Evolutionary conservation across 2,113 vertebrate species (phyloP).

Genomic region (Eonycteris spelaea): DNA sequence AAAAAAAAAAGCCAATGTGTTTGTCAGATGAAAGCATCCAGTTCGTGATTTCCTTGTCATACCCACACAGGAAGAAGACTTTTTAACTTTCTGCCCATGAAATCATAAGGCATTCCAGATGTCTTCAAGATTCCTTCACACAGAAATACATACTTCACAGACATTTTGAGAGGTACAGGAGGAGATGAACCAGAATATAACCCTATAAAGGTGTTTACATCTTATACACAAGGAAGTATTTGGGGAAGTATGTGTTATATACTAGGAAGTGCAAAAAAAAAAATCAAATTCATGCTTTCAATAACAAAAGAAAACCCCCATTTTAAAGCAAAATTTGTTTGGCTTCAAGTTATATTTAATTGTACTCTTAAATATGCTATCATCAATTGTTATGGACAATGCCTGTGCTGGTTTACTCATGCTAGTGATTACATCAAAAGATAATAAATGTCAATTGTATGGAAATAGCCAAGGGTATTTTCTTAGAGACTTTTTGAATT

Average conservation of each 20-base stretch:
- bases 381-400: neutral
- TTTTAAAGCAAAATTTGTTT: conserved; percentile 26
- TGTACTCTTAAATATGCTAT: neutral
- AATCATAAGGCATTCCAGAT: conserved; percentile 73
- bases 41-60: conserved; percentile 27
- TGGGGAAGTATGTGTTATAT: neutral
- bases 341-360: neutral
- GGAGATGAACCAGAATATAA: neutral
- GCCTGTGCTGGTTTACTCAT: neutral
- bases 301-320: neutral
- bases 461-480: neutral
- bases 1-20: neutral
- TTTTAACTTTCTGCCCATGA: conserved; percentile 55
- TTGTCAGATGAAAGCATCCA: conserved; percentile 41
- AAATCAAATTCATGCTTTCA: conserved; percentile 10
- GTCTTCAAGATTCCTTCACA: neutral
- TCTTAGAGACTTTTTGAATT: neutral
- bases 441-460: neutral
- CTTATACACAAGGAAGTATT: neutral
- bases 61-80: conserved; percentile 63
- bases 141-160: neutral
- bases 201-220: neutral
- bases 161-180: neutral
- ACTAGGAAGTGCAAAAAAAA: neutral
- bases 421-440: neutral